Conservation (phyloP, 2,888 invertebrate species). For the Crocallis elinguaria region DNA sequence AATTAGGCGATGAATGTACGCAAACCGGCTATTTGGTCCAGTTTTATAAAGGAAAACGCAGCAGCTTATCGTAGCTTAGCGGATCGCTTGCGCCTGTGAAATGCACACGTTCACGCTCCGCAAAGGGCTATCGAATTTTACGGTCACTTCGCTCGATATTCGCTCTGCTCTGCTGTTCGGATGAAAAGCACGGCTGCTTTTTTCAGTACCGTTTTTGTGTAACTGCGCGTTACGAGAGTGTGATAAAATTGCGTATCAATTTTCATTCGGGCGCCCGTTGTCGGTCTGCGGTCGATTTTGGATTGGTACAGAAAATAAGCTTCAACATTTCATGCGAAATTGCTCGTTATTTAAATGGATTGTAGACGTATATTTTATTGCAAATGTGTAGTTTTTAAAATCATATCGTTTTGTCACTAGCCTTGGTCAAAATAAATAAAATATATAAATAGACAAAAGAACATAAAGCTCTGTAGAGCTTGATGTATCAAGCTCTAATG, state of each 20-base stretch:
- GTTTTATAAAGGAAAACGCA: conserved; percentile 1
- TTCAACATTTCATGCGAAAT: conserved; percentile 2
- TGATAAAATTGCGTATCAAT: conserved; percentile 29
- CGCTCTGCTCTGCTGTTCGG: conserved; percentile 49
- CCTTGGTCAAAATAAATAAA: too few relatives aligned
- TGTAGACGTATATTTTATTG: background rate
- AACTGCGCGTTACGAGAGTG: conserved; percentile 24
- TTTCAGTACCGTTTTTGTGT: conserved; percentile 38
- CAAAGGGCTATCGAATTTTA: conserved; percentile 61
- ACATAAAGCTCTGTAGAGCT: too few relatives aligned
- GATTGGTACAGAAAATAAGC: conserved; percentile 11
- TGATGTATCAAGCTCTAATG: too few relatives aligned
- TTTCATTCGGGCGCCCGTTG: conserved; percentile 17
- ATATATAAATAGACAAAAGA: too few relatives aligned
- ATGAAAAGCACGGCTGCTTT: conserved; percentile 49
- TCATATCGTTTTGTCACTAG: too few relatives aligned
- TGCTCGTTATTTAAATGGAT: background rate
- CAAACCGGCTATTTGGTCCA: background rate
- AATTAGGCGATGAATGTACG: conserved; percentile 40
- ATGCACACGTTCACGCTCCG: conserved; percentile 37
- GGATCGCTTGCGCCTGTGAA: conserved; percentile 37
- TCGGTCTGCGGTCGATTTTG: conserved; percentile 12
- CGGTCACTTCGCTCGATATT: conserved; percentile 59
- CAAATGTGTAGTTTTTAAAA: background rate
- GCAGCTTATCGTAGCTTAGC: conserved; percentile 1